Conservation (phyloP, 1,140 invertebrate species). For the Colletes gigas region DNA sequence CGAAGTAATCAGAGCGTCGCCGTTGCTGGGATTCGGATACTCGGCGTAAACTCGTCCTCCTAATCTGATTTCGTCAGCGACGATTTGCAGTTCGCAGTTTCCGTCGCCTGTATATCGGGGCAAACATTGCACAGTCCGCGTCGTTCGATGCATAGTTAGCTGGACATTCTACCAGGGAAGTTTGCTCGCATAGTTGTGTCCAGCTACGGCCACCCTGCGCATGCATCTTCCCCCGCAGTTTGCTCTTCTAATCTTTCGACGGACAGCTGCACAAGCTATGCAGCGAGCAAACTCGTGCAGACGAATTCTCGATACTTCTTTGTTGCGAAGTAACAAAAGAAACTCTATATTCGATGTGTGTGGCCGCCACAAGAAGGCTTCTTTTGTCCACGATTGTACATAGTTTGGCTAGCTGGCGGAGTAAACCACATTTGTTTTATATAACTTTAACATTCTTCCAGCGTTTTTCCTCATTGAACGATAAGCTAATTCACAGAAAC, state of each 20-base stretch:
- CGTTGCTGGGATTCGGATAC: not conserved
- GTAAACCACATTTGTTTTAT: too few species aligned
- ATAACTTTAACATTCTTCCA: too few species aligned
- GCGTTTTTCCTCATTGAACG: conserved; percentile 11
- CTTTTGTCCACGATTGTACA: too few species aligned
- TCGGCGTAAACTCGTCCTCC: conserved; percentile 13
- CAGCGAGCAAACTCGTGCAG: not conserved
- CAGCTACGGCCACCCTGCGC: conserved; percentile 6
- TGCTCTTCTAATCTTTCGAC: conserved; percentile 40
- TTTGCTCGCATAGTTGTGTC: conserved; percentile 42
- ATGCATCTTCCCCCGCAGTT: conserved; percentile 34
- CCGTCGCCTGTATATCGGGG: not conserved
- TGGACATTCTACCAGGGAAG: conserved; percentile 40
- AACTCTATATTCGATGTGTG: too few species aligned
- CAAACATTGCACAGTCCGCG: conserved; percentile 46
- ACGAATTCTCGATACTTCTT: too few species aligned
- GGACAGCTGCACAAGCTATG: conserved; percentile 9
- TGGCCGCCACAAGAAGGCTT: too few species aligned
- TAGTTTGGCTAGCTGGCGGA: too few species aligned
- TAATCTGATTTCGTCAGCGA: conserved; percentile 45
- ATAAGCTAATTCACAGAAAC: conserved; percentile 39
- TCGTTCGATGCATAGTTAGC: conserved; percentile 41
- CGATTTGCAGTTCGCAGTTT: conserved; percentile 37
- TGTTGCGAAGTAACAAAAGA: too few species aligned
- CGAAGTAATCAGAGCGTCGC: not conserved